Conservation (phyloP, 2,113 vertebrate genomes). For the Lutjanus erythropterus region DNA sequence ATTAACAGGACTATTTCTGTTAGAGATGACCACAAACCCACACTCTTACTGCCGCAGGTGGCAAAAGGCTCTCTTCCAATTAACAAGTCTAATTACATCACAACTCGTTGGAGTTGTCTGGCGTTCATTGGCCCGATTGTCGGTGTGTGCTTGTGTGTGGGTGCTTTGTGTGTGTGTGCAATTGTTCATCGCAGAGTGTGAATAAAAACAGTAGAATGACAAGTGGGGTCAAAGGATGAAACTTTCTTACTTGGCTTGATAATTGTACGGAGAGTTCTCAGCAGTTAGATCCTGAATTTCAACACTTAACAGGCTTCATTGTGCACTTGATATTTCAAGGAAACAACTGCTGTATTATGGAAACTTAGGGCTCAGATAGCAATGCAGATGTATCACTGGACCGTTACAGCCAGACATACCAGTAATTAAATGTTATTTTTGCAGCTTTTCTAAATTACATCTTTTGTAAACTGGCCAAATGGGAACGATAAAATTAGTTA, state of each 20-base stretch:
- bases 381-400: neutral
- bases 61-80: conserved; percentile 68
- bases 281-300: conserved; percentile 3
- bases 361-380: neutral
- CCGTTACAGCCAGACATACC: neutral
- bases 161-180: conserved; percentile 13
- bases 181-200: conserved; percentile 12
- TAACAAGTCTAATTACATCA: conserved; percentile 79
- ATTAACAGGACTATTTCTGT: conserved; percentile 63
- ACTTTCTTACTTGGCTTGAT: conserved; percentile 39
- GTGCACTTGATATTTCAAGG: neutral
- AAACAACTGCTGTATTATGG: neutral
- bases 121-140: conserved; percentile 50
- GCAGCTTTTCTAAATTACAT: neutral
- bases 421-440: neutral
- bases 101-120: conserved; percentile 60
- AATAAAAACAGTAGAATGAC: conserved; percentile 41
- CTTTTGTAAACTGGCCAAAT: conserved; percentile 6
- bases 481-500: neutral
- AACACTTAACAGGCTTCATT: neutral
- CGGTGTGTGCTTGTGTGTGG: neutral
- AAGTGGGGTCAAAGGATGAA: conserved; percentile 17
- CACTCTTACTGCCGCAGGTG: conserved; percentile 71
- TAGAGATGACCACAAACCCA: conserved; percentile 68
- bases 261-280: conserved; percentile 29